Conservation (phyloP, 2,113 vertebrate genomes). For the Oreochromis niloticus region DNA sequence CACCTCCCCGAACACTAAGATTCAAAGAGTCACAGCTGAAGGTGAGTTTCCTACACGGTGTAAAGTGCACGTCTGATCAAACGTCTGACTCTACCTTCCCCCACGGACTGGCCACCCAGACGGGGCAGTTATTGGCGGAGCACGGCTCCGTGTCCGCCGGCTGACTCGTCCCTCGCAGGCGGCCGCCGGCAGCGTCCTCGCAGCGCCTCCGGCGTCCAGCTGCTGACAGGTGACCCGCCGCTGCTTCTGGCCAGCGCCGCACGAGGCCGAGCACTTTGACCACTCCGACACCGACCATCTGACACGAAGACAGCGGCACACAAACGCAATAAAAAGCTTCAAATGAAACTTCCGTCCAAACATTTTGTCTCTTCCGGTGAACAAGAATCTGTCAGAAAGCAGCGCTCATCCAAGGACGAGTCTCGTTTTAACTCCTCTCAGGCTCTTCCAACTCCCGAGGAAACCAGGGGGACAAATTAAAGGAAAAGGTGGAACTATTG, state of each 20-base stretch:
- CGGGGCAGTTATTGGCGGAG: slow-evolving; percentile 45
- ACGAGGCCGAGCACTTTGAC: slow-evolving; percentile 80
- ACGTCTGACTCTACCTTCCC: slow-evolving; percentile 65
- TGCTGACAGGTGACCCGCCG: slow-evolving; percentile 75
- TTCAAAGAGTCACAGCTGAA: neutral
- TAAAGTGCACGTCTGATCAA: neutral
- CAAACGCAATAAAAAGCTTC: neutral
- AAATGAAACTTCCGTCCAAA: neutral
- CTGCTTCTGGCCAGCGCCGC: slow-evolving; percentile 74
- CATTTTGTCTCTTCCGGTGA: neutral
- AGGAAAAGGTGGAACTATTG: rapidly evolving
- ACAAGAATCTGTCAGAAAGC: neutral
- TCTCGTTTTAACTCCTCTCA: neutral
- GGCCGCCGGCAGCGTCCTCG: neutral
- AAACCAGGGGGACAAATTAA: neutral
- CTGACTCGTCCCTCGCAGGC: slow-evolving; percentile 51
- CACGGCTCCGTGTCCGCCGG: slow-evolving; percentile 71
- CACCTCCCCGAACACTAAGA: slow-evolving; percentile 80
- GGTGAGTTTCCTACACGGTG: neutral
- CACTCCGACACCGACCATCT: slow-evolving; percentile 78
- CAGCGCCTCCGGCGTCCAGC: slow-evolving; percentile 34
- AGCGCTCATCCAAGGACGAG: rapidly evolving
- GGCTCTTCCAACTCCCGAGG: neutral
- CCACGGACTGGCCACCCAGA: slow-evolving; percentile 41
- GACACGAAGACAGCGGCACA: neutral